A percentile compares a stretch with the other conserved stretches of the same genome.
Evolutionary conservation across 1,140 invertebrate species (phyloP).

Genomic region (Eriocheir sinensis): DNA sequence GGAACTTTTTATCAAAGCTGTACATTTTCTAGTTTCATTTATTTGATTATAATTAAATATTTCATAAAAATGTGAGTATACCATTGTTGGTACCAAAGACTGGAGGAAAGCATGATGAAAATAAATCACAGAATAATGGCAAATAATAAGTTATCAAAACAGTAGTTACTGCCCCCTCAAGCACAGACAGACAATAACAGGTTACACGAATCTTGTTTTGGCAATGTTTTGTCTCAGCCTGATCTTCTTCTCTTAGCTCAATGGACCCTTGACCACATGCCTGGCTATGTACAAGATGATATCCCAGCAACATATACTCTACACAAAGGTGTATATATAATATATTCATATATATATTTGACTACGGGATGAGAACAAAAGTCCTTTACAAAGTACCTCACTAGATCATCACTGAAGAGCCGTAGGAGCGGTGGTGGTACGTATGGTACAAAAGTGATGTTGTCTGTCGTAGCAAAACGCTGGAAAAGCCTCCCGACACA

Average conservation of each 20-base stretch:
- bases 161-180: conserved; percentile 66
- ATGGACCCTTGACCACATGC: conserved; percentile 20
- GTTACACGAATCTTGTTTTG: neutral
- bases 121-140: conserved; percentile 77
- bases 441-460: conserved; percentile 25
- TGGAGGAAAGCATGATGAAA: conserved; percentile 73
- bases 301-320: conserved; percentile 15
- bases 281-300: conserved; percentile 15
- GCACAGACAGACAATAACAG: conserved; percentile 55
- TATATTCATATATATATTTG: conserved; percentile 23
- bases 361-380: conserved; percentile 15
- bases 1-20: conserved; percentile 23
- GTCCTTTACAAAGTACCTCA: conserved; percentile 1
- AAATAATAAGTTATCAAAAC: conserved; percentile 73
- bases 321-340: conserved; percentile 26
- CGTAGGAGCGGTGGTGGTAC: conserved; percentile 2
- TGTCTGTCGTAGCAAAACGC: neutral
- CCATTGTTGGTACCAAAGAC: conserved; percentile 76
- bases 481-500: neutral
- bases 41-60: conserved; percentile 78
- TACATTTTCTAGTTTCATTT: conserved; percentile 58
- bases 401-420: conserved; percentile 23
- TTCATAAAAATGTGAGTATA: conserved; percentile 78
- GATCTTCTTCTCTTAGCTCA: conserved; percentile 20
- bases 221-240: conserved; percentile 24